Base-by-base conservation (phyloP, 1,140 invertebrate species). In the Lineus longissimus region DNA sequence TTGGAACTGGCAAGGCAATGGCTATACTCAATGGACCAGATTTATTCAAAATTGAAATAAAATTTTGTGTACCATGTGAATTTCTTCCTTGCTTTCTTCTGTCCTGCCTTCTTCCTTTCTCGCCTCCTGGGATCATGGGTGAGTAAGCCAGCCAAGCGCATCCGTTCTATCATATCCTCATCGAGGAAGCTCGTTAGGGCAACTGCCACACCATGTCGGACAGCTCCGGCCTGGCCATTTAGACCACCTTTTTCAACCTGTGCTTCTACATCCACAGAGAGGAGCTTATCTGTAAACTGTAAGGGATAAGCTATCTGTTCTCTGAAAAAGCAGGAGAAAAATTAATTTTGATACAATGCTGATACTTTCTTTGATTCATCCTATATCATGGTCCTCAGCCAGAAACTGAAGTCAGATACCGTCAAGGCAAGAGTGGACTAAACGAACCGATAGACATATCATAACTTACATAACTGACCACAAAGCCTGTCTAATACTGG, bases 81-180 rank as follows among this genome's bases (percentile, higher is more conserved):
- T 79, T 94, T 95, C 74, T 88, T 90, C 75, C 96, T 89, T 31
- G 95, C 93, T 73, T 91, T 91, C 76, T 87, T 87, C 84, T 95
- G 93, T 47, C 95, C 96, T 51, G 88, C 89, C 86, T 98, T 97
- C 87, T 96, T 96, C 71, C 96, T 87, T 82, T 98, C 95, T 66
- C 86, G 86, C 31, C 75, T 81, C 61, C 95, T 85, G 56, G 82
- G 84, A 80, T 99, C 96, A 74, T 84, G 83, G 33, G 90, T 93
- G 29, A 99, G 81, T 63, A 98, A 79, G 54, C 96, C 96, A 82
- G 94, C 95, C 90, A 96, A 77, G 84, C 92, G 86, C 91, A 97
- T 93, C 74, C 87, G 87, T 82, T 95, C 90, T 15, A 90, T 77
- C 79, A 86, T 89, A 51, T 88, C 85, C 59, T 83, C 73, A 70